These are phyloP conservation scores for Callocephalon fimbriatum DNA, from an alignment of 2,113 vertebrate species.

Conservation along the genomic window DNA sequence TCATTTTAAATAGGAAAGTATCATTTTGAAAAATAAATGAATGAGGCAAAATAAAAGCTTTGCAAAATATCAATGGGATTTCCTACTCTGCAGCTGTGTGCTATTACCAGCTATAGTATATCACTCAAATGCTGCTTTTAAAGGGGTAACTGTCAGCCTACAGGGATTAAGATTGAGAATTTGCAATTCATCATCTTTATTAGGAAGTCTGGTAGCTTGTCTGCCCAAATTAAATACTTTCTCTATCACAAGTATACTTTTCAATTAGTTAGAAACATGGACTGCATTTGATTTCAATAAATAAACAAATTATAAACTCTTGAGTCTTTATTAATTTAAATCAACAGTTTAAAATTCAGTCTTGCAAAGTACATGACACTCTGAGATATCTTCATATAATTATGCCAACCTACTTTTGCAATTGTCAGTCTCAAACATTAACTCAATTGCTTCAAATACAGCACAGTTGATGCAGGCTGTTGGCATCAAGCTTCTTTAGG, in stretches of 20 bases:
- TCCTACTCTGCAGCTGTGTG: slow-evolving; percentile 70
- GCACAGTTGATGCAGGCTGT: neutral
- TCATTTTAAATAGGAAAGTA: slow-evolving; percentile 40
- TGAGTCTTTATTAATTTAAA: slow-evolving; percentile 67
- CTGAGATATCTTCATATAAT: slow-evolving; percentile 67
- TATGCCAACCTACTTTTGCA: slow-evolving; percentile 28
- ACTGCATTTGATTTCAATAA: slow-evolving; percentile 68
- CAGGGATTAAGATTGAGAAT: slow-evolving; percentile 77
- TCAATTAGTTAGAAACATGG: slow-evolving; percentile 69
- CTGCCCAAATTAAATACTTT: slow-evolving; percentile 75
- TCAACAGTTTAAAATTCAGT: slow-evolving; percentile 67
- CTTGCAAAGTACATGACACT: slow-evolving; percentile 51
- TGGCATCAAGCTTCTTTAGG: neutral
- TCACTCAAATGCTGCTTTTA: slow-evolving; percentile 77
- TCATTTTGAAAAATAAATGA: slow-evolving; percentile 70
- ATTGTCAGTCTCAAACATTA: slow-evolving; percentile 43
- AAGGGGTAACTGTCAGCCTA: slow-evolving; percentile 76
- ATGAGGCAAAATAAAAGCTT: slow-evolving; percentile 72
- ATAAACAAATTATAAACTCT: slow-evolving; percentile 64
- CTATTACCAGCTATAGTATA: slow-evolving; percentile 77
- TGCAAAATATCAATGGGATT: slow-evolving; percentile 70
- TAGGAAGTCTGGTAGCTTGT: slow-evolving; percentile 73
- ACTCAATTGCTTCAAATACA: slow-evolving; percentile 15
- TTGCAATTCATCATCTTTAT: slow-evolving; percentile 81
- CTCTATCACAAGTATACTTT: slow-evolving; percentile 70